Evolutionary conservation across 2,888 invertebrate genomes (phyloP), one percentile per base, ranked within the genome.

Genomic region (Philereme vetulata): DNA sequence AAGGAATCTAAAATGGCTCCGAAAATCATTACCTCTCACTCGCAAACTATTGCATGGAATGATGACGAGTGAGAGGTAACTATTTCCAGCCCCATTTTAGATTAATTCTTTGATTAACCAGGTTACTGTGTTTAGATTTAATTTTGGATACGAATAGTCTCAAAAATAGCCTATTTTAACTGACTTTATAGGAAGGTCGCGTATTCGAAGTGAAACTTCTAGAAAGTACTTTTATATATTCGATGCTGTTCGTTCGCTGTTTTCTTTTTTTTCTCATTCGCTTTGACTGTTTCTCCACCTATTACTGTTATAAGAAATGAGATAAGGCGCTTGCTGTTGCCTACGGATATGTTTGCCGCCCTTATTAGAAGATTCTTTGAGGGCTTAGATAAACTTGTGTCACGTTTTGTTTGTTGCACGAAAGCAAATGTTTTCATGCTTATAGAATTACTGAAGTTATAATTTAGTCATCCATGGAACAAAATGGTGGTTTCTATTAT

Each of bases 281-380:
- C 66, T 69, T 69, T 69, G 69, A 65, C 65, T 62, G 62, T 60
- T 47, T 68, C 66, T 53, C 62, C 57, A 66, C 67, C 65, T 65
- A 71, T 67, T 71, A 71, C 67, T 64, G 64, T 58, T 65, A 51
- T 61, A 66, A 71, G 66, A 64, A 70, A 67, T 65, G 64, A 66
- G 65, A 71, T 67, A 66, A 64, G 65, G 62, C 66, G 65, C 56
- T 56, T 50, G 62, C 59, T 58, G 35, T 63, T 54, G 51, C 56
- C 60, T 65, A 63, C 60, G 46, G 48, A 53, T 57, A 44, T 51
- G 54, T 60, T 56, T 60, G 65, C 51, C 57, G 55, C 52, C 54
- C 60, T 64, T 62, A 56, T 60, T 48, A 56, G 48, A 48, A 56
- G 51, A 65, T 63, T 48, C 32, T 42, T 40, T 42, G 5, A n/a